A percentile compares a stretch with the other conserved stretches of the same genome.
phyloP scores from a whole-genome alignment of 1,140 invertebrate genomes.

The Pseudobourletiella spinata region DNA sequence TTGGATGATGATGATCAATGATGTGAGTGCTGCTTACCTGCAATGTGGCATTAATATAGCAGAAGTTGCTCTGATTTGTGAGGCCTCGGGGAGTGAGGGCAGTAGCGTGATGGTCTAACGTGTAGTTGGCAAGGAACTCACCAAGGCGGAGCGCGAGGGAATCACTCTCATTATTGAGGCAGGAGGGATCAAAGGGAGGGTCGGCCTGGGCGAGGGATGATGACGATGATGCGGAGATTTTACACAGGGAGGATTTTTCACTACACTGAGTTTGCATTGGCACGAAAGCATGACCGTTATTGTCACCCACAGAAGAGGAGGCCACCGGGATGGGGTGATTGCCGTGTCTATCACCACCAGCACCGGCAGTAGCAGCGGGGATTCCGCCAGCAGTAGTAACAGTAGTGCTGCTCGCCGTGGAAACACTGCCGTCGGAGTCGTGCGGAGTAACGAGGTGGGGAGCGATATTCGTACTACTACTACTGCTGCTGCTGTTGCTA shows the following conservation, averaged over 20 bases:
- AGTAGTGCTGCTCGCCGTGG: no score
- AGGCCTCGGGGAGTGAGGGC: constrained; percentile 74
- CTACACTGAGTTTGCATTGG: neutral
- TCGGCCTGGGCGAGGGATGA: neutral
- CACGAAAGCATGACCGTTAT: neutral
- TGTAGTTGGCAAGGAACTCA: constrained; percentile 46
- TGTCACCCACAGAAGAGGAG: neutral
- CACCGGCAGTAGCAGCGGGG: no score
- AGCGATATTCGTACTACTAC: no score
- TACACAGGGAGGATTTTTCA: neutral
- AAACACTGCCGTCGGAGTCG: no score
- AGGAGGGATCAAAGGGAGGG: constrained; percentile 14
- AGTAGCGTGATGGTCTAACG: constrained; percentile 61
- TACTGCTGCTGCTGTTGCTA: no score
- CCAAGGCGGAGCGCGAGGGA: constrained; percentile 25
- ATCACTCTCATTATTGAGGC: constrained; percentile 31
- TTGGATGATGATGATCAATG: neutral
- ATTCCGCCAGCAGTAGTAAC: no score
- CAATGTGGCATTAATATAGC: constrained; percentile 87
- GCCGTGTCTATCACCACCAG: no score
- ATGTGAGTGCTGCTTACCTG: constrained; percentile 43
- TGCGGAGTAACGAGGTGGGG: no score
- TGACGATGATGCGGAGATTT: no score
- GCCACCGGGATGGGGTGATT: no score
- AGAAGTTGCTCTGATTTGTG: constrained; percentile 86